Base-by-base conservation (phyloP, 2,113 vertebrate species). In the Phyllostomus hastatus region DNA sequence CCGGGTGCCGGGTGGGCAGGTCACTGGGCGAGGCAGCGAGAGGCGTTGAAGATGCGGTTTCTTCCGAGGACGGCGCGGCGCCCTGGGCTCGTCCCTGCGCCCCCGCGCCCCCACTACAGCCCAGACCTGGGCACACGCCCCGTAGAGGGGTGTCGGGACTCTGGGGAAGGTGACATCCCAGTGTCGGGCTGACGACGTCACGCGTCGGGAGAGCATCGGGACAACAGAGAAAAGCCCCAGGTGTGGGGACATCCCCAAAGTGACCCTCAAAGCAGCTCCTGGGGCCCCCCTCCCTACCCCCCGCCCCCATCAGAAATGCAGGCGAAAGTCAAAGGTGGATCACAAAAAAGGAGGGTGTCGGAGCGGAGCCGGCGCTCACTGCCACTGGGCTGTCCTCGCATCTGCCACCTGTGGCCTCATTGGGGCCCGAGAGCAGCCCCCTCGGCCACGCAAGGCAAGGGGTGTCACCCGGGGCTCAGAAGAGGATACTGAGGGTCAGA, bases 51-150 rank as follows among this genome's bases (percentile, higher is more conserved):
- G 43, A 8, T 0, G 5, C 3, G 24, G 20, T 15, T 20, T n/a
- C 50, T 64, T 35, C 72, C 59, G n/a, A 41, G 72, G 28, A 38
- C 5, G 10, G 61, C 46, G 24, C 7, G 3, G 4, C 1, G 1
- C 35, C 0, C 26, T 15, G 33, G 70, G 54, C 50, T 5, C 3
- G 35, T 19, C n/a, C n/a, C n/a, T n/a, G n/a, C n/a, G n/a, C n/a
- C 72, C 2, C 15, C 12, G 41, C n/a, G 52, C 67, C 43, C 75
- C 15, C 0, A 1, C 12, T 3, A 0, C 2, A 3, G 0, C 14
- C 28, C 4, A 35, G 69, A 52, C n/a, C 17, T 57, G 75, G 48
- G 38, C 24, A 12, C 16, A 0, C 3, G 43, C 17, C 35, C 57
- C 2, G 46, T 50, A 59, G 66, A 35, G 4, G 0, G 12, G 6